phyloP scores from a whole-genome alignment of 2,113 vertebrate genomes.

The Varanus komodoensis region DNA sequence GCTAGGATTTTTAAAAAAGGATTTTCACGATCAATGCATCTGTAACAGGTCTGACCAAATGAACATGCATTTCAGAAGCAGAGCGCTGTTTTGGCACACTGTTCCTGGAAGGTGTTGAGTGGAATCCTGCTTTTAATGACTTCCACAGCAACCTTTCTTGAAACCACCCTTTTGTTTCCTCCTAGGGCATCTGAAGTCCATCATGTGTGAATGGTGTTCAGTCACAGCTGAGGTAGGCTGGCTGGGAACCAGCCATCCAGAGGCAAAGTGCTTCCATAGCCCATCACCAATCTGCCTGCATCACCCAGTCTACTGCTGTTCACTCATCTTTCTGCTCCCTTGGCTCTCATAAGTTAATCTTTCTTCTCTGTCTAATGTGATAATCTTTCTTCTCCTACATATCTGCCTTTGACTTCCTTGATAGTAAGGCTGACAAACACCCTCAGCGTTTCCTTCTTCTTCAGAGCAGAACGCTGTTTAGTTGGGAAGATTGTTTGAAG shows the following conservation, averaged over 20 bases:
- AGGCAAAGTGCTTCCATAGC: constrained; percentile 56
- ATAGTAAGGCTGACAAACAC: constrained; percentile 66
- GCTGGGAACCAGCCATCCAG: constrained; percentile 66
- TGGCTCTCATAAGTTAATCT: constrained; percentile 65
- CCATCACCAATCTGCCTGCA: constrained; percentile 65
- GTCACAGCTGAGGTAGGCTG: constrained; percentile 65
- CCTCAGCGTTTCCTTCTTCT: constrained; percentile 42
- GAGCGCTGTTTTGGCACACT: not conserved
- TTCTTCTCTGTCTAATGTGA: constrained; percentile 67
- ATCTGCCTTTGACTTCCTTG: constrained; percentile 64
- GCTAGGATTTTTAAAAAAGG: not conserved
- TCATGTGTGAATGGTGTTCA: constrained; percentile 67
- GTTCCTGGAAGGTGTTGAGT: not conserved
- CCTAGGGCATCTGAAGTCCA: constrained; percentile 67
- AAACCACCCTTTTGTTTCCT: constrained; percentile 65
- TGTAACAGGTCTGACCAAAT: not conserved
- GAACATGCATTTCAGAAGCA: not conserved
- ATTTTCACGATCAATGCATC: not conserved
- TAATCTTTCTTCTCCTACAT: constrained; percentile 72
- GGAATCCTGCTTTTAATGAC: not conserved
- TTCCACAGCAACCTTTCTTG: constrained; percentile 21
- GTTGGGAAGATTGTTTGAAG: constrained; percentile 53
- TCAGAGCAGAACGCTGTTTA: constrained; percentile 43
- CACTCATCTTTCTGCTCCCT: constrained; percentile 69
- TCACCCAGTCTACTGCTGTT: constrained; percentile 45